A percentile compares a stretch with the other conserved stretches of the same genome.
These are phyloP conservation scores for Cordilura impudica DNA, from an alignment of 2,888 invertebrate species.

Conservation along the genomic window DNA sequence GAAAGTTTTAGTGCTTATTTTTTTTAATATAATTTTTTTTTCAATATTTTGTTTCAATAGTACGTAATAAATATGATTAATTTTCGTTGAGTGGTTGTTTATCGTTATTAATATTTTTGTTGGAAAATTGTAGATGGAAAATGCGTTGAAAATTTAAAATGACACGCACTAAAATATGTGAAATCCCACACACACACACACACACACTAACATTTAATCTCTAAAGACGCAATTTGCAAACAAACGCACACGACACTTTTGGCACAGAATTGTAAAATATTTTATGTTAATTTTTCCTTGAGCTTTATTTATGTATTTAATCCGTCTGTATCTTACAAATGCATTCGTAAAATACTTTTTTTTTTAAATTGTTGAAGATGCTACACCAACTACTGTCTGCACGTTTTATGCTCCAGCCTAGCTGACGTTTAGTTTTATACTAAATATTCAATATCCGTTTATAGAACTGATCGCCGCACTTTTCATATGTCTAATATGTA, in stretches of 20 bases:
- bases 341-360: not conserved
- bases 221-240: too few species aligned
- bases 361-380: not conserved
- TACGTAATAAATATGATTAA: slow-evolving; percentile 29
- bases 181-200: slow-evolving; percentile 1
- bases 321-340: too few species aligned
- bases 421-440: slow-evolving; percentile 58
- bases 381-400: not conserved
- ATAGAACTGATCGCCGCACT: slow-evolving; percentile 44
- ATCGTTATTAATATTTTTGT: not conserved
- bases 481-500: slow-evolving; percentile 16
- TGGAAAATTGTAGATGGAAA: slow-evolving; percentile 15
- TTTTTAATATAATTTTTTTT: slow-evolving; percentile 5
- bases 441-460: slow-evolving; percentile 54
- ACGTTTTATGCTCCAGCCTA: slow-evolving; percentile 49
- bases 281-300: not conserved
- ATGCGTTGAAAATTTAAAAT: slow-evolving; percentile 35
- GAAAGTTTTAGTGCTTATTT: slow-evolving; percentile 55
- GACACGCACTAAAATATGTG: slow-evolving; percentile 44
- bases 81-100: slow-evolving; percentile 24
- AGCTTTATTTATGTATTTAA: slow-evolving; percentile 3
- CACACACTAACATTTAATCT: not conserved
- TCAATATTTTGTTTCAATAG: not conserved
- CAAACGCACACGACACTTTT: slow-evolving; percentile 58
- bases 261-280: slow-evolving; percentile 40